Percentiles rank a stretch among this genome's conserved stretches.
Evolutionary conservation across 1,140 invertebrate species (phyloP).

Genomic region (Leptonema lineaticorne): DNA sequence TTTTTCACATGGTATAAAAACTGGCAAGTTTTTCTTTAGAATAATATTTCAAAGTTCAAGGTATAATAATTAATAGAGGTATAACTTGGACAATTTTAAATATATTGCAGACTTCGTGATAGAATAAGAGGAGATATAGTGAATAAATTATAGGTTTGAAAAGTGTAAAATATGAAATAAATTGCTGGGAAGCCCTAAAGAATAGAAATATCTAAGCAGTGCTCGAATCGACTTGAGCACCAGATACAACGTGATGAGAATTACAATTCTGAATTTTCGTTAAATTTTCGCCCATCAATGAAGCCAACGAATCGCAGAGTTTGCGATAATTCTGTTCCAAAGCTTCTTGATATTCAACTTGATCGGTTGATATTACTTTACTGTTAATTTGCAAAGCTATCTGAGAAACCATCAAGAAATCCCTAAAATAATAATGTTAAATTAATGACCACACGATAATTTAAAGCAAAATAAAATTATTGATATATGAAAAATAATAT

Average conservation of each 20-base stretch:
- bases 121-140: no score
- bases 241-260: slow-evolving; percentile 53
- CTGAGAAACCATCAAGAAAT: slow-evolving; percentile 86
- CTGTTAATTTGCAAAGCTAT: slow-evolving; percentile 85
- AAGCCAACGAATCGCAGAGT: slow-evolving; percentile 74
- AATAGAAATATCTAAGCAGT: slow-evolving; percentile 47
- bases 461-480: not conserved
- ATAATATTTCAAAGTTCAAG: no score
- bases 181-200: no score
- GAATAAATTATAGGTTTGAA: no score
- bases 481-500: not conserved
- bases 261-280: slow-evolving; percentile 67
- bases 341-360: slow-evolving; percentile 86
- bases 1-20: no score
- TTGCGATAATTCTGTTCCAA: slow-evolving; percentile 84
- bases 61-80: no score
- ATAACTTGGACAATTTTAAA: no score
- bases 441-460: no score
- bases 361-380: slow-evolving; percentile 80
- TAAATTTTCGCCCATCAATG: slow-evolving; percentile 68
- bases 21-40: no score
- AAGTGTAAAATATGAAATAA: no score
- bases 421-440: slow-evolving; percentile 65
- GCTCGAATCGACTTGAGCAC: slow-evolving; percentile 54
- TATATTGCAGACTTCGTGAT: no score